Evolutionary conservation across 1,140 invertebrate species (phyloP).

Genomic region (Arctopsyche grandis): DNA sequence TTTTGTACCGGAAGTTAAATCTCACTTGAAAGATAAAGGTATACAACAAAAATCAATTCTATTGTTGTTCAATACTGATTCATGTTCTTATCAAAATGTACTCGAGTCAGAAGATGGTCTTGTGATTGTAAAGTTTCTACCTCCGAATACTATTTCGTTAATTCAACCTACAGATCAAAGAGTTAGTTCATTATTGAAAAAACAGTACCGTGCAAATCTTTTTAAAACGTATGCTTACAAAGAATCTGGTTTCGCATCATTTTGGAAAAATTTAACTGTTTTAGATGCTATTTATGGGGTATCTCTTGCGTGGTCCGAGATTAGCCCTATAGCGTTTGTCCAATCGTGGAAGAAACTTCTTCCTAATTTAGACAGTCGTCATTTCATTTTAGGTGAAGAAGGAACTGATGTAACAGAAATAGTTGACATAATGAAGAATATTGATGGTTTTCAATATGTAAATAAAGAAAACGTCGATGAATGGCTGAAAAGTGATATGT

Average conservation of each 20-base stretch:
- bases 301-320: neutral
- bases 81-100: neutral
- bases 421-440: neutral
- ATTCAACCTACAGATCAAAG: neutral
- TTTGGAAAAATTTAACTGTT: neutral
- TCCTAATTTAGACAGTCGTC: neutral
- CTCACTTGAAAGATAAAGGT: neutral
- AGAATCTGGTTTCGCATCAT: neutral
- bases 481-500: neutral
- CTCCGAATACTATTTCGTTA: neutral
- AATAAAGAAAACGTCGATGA: neutral
- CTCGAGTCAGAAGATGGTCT: neutral
- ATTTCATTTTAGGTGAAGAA: neutral
- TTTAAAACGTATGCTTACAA: neutral
- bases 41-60: neutral
- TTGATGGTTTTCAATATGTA: neutral
- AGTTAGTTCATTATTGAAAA: neutral
- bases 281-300: neutral
- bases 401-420: neutral
- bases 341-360: neutral
- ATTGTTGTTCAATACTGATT: neutral
- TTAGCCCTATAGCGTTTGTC: neutral
- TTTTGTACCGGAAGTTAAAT: neutral
- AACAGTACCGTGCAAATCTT: neutral
- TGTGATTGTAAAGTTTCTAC: neutral